A percentile compares a stretch with the other conserved stretches of the same genome.
Conservation (phyloP, 1,140 invertebrate species). For the Palaemon carinicauda region DNA sequence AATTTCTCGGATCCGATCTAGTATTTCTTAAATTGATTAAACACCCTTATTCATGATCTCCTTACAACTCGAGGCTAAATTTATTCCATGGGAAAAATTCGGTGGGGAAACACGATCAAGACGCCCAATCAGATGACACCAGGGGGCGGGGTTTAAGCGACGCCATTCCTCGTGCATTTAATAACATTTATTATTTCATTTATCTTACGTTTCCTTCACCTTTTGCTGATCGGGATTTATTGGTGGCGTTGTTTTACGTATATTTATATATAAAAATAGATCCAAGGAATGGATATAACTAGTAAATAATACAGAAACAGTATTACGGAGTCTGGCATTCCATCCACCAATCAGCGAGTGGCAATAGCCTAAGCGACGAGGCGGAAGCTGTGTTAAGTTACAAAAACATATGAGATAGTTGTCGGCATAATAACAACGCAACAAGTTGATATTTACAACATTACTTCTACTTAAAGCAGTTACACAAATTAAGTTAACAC, state of each 20-base stretch:
- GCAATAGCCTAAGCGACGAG: slow-evolving; percentile 49
- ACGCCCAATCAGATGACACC: slow-evolving; percentile 42
- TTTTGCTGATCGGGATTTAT: too few species aligned
- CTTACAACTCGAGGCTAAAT: slow-evolving; percentile 42
- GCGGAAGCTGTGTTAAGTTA: slow-evolving; percentile 36
- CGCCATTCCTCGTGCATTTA: background rate
- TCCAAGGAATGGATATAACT: background rate
- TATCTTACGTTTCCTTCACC: background rate
- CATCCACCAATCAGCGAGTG: slow-evolving; percentile 20
- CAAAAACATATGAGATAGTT: slow-evolving; percentile 43
- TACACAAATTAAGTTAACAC: too few species aligned
- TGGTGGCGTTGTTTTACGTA: background rate
- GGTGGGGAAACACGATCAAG: slow-evolving; percentile 51
- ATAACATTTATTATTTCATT: background rate
- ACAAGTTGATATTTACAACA: slow-evolving; percentile 26
- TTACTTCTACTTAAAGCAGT: background rate
- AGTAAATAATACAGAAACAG: background rate
- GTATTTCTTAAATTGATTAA: slow-evolving; percentile 52
- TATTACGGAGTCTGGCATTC: slow-evolving; percentile 11
- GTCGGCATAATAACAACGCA: slow-evolving; percentile 41
- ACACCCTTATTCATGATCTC: slow-evolving; percentile 53
- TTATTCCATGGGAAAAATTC: slow-evolving; percentile 50
- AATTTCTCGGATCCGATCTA: slow-evolving; percentile 43
- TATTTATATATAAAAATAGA: background rate
- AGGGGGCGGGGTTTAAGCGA: slow-evolving; percentile 25